phyloP scores from a whole-genome alignment of 2,113 vertebrate species.

The Collichthys lucidus region DNA sequence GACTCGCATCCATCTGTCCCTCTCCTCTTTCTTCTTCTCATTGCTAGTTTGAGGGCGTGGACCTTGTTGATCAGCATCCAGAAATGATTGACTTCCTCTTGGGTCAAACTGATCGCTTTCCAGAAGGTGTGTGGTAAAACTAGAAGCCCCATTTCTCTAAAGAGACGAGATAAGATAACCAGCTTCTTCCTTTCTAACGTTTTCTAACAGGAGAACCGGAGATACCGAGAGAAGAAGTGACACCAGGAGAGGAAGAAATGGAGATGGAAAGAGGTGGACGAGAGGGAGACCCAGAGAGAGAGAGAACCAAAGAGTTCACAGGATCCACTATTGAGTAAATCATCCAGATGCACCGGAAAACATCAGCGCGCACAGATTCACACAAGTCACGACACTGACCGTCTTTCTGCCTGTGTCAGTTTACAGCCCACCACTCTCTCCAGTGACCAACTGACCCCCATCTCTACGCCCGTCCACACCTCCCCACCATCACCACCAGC shows the following conservation, averaged over 20 bases:
- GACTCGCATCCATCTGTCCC: neutral
- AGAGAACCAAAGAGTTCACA: constrained; percentile 45
- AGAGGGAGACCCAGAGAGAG: constrained; percentile 33
- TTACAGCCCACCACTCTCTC: constrained; percentile 53
- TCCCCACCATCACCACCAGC: neutral
- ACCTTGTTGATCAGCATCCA: constrained; percentile 76
- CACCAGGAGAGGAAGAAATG: constrained; percentile 4
- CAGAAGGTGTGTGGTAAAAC: constrained; percentile 67
- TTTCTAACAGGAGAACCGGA: constrained; percentile 35
- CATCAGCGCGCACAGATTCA: neutral
- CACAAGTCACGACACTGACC: neutral
- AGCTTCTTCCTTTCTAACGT: neutral
- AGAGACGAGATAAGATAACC: neutral
- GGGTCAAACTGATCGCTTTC: constrained; percentile 80
- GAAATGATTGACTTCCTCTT: constrained; percentile 83
- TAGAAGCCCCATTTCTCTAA: constrained; percentile 8
- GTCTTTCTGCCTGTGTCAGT: constrained; percentile 47
- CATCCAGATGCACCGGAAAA: neutral
- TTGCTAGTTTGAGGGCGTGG: constrained; percentile 82
- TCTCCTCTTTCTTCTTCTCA: neutral
- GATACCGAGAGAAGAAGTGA: constrained; percentile 3
- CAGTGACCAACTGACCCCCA: constrained; percentile 61
- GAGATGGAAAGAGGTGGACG: constrained; percentile 23
- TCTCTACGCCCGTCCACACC: constrained; percentile 11
- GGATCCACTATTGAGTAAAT: constrained; percentile 69